Evolutionary conservation across 2,888 invertebrate genomes (phyloP).

Genomic region (Yponomeuta plumbellus): DNA sequence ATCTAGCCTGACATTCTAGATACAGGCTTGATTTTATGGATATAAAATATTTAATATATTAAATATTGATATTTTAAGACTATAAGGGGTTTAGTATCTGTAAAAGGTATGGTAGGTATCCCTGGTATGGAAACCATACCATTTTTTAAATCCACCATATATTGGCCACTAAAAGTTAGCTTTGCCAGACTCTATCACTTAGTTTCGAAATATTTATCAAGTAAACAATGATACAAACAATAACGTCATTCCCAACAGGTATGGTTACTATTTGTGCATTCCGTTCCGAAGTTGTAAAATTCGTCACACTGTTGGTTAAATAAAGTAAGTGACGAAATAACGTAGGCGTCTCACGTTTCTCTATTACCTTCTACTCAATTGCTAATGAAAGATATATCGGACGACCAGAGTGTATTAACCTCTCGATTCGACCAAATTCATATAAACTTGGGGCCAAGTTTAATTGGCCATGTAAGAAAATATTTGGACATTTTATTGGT

Average conservation of each 20-base stretch:
- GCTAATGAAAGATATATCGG: slow-evolving; percentile 1
- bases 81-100: no score
- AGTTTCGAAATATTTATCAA: no score
- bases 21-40: no score
- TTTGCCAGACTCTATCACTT: no score
- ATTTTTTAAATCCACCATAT: no score
- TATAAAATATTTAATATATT: no score
- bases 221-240: neutral
- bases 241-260: neutral
- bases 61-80: no score
- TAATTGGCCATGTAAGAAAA: neutral
- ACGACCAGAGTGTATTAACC: neutral
- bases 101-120: no score
- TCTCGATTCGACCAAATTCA: neutral
- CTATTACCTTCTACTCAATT: neutral
- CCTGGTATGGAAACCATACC: no score
- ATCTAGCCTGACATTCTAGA: no score
- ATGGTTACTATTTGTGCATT: neutral
- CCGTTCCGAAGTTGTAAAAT: no score
- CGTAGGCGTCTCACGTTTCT: neutral
- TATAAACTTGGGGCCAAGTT: neutral
- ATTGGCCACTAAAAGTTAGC: no score
- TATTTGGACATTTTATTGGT: neutral
- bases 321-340: neutral
- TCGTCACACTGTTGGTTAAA: neutral